Evolutionary conservation across 2,113 vertebrate genomes (phyloP).

Genomic region (Tetraodon nigroviridis): DNA sequence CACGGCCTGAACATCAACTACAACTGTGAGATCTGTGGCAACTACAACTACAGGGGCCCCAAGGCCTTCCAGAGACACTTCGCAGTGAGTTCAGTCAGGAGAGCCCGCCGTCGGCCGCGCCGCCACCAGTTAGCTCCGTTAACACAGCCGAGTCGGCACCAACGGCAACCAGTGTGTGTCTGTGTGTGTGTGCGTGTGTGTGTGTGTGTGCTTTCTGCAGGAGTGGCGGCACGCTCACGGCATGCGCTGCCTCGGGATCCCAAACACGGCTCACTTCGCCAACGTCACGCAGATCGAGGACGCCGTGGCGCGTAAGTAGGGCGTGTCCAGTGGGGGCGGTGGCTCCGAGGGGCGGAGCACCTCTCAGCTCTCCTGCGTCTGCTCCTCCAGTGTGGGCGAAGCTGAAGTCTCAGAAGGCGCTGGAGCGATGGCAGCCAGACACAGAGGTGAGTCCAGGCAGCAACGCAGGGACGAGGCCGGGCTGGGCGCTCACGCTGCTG

Average conservation of each 20-base stretch:
- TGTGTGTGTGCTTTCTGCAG: conserved; percentile 56
- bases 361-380: background rate
- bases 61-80: conserved; percentile 92
- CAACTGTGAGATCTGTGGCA: conserved; percentile 98
- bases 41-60: conserved; percentile 96
- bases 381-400: conserved; percentile 88
- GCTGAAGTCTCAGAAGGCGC: conserved; percentile 94
- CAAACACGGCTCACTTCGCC: conserved; percentile 96
- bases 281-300: conserved; percentile 99
- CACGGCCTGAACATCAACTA: conserved; percentile 98
- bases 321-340: no score
- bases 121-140: background rate
- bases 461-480: background rate
- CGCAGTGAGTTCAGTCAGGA: conserved; percentile 35
- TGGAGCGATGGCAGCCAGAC: conserved; percentile 95
- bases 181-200: background rate
- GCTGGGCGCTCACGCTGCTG: background rate
- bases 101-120: background rate
- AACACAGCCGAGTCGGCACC: background rate
- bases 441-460: conserved; percentile 82
- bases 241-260: conserved; percentile 96
- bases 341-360: no score
- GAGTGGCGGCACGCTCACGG: conserved; percentile 98
- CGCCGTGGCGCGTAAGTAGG: conserved; percentile 86
- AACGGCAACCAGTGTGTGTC: no score